Conservation (phyloP, 2,797 vertebrate species). For the Phoeniculus purpureus region DNA sequence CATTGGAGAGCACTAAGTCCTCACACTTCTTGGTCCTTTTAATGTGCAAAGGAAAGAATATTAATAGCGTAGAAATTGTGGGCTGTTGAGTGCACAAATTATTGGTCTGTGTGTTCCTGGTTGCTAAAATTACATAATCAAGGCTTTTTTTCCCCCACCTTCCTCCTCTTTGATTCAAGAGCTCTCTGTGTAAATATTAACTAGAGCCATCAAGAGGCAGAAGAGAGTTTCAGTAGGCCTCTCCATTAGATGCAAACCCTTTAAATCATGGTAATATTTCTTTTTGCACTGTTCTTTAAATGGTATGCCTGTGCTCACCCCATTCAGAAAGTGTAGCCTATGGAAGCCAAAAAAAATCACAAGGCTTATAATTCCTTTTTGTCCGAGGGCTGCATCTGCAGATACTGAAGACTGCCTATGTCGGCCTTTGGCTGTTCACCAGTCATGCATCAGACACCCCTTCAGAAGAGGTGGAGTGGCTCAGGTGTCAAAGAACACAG, state of each 20-base stretch:
- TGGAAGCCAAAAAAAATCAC: neutral
- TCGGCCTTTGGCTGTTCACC: neutral
- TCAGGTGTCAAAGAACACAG: neutral
- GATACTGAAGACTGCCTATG: neutral
- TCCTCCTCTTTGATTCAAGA: neutral
- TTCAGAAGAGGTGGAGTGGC: neutral
- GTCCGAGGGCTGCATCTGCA: neutral
- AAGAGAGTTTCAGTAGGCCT: conserved; percentile 8
- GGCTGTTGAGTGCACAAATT: conserved; percentile 47
- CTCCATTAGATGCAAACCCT: neutral
- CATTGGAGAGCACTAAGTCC: neutral
- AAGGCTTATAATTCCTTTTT: neutral
- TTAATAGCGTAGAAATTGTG: conserved; percentile 2
- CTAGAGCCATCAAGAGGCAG: neutral
- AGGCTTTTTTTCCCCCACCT: neutral
- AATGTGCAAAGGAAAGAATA: neutral
- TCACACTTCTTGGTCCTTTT: neutral
- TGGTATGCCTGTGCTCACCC: neutral
- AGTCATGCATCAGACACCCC: neutral
- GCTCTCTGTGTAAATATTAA: conserved; percentile 17
- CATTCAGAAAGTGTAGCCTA: neutral
- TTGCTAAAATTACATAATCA: conserved; percentile 40
- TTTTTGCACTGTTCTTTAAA: conserved; percentile 16
- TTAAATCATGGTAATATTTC: conserved; percentile 52
- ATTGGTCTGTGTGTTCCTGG: conserved; percentile 19